Base-by-base conservation (phyloP, 2,113 vertebrate genomes). In the Varanus salvator region DNA sequence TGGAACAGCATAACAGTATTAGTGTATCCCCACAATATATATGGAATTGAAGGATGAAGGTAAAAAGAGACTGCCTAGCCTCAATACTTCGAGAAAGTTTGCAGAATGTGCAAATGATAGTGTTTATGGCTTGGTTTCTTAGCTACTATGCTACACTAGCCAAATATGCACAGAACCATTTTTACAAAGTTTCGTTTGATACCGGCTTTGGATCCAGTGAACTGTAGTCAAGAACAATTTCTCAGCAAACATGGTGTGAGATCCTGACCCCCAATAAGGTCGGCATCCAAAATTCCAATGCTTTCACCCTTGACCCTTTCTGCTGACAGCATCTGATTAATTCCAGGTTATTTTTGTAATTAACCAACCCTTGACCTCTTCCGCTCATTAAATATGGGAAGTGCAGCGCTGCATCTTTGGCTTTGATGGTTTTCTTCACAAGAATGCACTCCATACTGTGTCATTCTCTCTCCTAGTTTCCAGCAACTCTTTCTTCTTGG, bases 331-430 rank as follows among this genome's bases (percentile, higher is more conserved):
- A 29, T 85, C 90, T 86, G 64, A 78, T 85, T 44, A 60, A 57
- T 80, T 19, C 25, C 6, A 14, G 31, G 3, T n/a, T 38, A 80
- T 27, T 48, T 82, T n/a, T 82, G 6, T 0, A 48, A 25, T 77
- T 85, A 44, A 85, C 50, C 64, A 80, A 84, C 83, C 80, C n/a
- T 31, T 72, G 86, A 60, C 52, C 84, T 75, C 84, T 83, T 29
- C 4, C 15, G 52, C 77, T 29, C 72, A 31, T 68, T 78, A 34
- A 64, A 87, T 9, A 27, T 11, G 89, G 87, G 88, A 92, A 85
- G 8, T 2, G 19, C 75, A 81, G 54, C 48, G 50, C 71, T 54
- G 69, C 21, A 12, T 2, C 17, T 27, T 80, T n/a, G 64, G 68
- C 71, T 11, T 76, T 87, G 87, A 44, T 89, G 80, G 11, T 57